Percentiles rank a stretch among this genome's conserved stretches.
Conservation (phyloP, 2,888 invertebrate species). For the Glaucopsyche alexis region DNA sequence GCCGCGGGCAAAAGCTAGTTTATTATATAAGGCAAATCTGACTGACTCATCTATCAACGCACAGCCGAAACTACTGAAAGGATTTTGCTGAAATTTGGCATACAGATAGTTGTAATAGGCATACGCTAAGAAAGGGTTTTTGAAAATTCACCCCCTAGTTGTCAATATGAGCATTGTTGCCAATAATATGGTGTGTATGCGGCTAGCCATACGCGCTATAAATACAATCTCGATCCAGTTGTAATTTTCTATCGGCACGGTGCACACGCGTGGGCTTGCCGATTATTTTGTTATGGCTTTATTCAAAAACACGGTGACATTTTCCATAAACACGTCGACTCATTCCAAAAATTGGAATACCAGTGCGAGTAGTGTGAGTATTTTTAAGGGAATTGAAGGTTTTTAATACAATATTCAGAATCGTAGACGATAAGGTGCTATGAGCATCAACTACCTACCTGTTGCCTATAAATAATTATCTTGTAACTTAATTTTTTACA, state of each 20-base stretch:
- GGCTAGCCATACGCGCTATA: too few species aligned
- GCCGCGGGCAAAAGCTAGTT: too few species aligned
- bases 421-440: background rate
- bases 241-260: background rate
- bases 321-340: background rate
- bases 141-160: too few species aligned
- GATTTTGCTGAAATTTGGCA: too few species aligned
- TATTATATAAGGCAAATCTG: too few species aligned
- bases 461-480: background rate
- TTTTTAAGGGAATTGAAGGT: background rate
- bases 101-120: too few species aligned
- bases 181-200: too few species aligned
- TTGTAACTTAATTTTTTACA: too few species aligned
- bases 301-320: background rate
- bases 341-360: background rate
- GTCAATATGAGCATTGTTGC: too few species aligned
- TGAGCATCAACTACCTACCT: background rate
- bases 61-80: too few species aligned
- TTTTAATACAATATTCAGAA: background rate
- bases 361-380: background rate
- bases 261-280: background rate
- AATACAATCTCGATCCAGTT: constrained; percentile 6
- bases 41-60: too few species aligned
- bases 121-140: too few species aligned
- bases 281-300: background rate